A percentile compares a stretch with the other conserved stretches of the same genome.
Evolutionary conservation across 2,113 vertebrate species (phyloP).

Genomic region (Nicator chloris): DNA sequence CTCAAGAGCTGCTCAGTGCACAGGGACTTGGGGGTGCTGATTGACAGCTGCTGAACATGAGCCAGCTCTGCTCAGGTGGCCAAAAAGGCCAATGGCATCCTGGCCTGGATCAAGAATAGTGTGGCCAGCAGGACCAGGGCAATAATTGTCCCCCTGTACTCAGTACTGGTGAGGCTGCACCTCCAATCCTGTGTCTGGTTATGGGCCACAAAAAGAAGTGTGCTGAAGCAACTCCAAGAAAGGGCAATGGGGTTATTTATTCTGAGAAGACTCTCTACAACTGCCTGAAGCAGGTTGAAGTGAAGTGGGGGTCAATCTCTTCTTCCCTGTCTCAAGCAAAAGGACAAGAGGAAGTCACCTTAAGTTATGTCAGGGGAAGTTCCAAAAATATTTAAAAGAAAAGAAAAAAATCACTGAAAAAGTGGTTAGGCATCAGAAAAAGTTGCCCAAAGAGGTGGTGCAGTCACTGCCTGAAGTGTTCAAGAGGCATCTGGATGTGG

Average conservation of each 20-base stretch:
- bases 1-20: neutral
- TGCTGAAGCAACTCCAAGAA: neutral
- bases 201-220: neutral
- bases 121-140: neutral
- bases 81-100: neutral
- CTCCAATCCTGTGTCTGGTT: fast-evolving
- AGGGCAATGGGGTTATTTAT: neutral
- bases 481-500: neutral
- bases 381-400: neutral
- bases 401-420: neutral
- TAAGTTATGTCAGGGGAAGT: too few species aligned
- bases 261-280: neutral
- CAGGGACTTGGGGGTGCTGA: neutral
- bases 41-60: neutral
- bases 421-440: neutral
- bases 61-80: neutral
- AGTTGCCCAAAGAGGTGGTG: neutral
- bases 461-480: neutral
- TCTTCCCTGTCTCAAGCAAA: neutral
- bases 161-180: fast-evolving
- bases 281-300: neutral
- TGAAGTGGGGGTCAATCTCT: neutral
- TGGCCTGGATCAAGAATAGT: neutral
- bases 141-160: neutral
- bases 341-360: neutral